Conservation (phyloP, 1,140 invertebrate genomes). For the Sesamia nonagrioides region DNA sequence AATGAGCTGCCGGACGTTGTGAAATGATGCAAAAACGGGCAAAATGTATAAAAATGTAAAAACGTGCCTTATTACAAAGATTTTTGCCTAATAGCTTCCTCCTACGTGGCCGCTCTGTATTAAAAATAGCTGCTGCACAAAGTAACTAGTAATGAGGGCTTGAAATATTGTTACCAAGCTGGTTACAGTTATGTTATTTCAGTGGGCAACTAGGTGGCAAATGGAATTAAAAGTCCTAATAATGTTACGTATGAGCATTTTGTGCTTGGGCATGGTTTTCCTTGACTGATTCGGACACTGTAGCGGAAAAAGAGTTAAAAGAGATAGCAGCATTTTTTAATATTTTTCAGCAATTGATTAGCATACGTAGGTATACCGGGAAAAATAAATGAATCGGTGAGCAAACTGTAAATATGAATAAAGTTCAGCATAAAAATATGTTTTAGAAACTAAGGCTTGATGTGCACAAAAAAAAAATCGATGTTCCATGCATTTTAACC, state of each 20-base stretch:
- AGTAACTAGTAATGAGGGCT: conserved; percentile 28
- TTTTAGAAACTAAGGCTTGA: too few species aligned
- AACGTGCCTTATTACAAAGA: conserved; percentile 25
- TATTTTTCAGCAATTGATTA: too few species aligned
- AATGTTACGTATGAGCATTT: not conserved
- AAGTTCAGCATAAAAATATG: too few species aligned
- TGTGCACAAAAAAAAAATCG: too few species aligned
- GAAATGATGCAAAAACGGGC: conserved; percentile 31
- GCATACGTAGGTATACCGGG: too few species aligned
- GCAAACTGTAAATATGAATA: too few species aligned
- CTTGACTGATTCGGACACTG: too few species aligned
- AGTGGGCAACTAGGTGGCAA: not conserved
- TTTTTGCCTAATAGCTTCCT: conserved; percentile 28
- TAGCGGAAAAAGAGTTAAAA: too few species aligned
- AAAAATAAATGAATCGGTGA: too few species aligned
- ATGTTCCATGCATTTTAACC: too few species aligned
- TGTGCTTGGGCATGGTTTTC: not conserved
- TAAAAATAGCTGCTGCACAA: conserved; percentile 23
- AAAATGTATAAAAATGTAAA: conserved; percentile 3
- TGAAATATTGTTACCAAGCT: too few species aligned
- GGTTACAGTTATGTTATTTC: not conserved
- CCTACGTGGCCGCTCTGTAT: not conserved
- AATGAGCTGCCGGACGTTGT: conserved; percentile 22
- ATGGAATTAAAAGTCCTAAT: not conserved
- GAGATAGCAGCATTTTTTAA: too few species aligned